phyloP scores from a whole-genome alignment of 2,797 vertebrate species.

The Melanotaenia trifasciata region DNA sequence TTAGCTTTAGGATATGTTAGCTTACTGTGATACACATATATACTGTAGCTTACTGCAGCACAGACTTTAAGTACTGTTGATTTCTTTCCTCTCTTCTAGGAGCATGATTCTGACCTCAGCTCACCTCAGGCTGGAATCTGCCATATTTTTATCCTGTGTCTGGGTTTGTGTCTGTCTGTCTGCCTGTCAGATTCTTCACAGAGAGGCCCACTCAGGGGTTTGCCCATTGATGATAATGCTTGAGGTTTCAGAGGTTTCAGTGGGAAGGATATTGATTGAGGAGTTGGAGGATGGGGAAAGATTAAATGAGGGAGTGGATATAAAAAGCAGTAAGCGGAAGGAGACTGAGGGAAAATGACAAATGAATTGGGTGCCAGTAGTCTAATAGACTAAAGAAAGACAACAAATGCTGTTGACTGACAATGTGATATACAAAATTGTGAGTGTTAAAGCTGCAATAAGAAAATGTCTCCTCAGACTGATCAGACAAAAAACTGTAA shows the following conservation, averaged over 20 bases:
- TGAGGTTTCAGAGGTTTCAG: conserved; percentile 52
- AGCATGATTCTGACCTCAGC: conserved; percentile 41
- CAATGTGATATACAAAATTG: conserved; percentile 1
- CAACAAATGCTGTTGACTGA: conserved; percentile 19
- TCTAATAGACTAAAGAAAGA: conserved; percentile 18
- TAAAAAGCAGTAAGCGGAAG: conserved; percentile 13
- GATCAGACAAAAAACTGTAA: background rate
- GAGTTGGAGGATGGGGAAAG: conserved; percentile 36
- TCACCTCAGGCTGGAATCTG: conserved; percentile 55
- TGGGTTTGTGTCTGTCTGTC: conserved; percentile 36
- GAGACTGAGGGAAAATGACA: conserved; percentile 17
- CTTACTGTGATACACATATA: conserved; percentile 16
- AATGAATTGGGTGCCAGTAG: conserved; percentile 13
- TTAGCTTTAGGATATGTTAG: conserved; percentile 26
- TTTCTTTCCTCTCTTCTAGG: conserved; percentile 23
- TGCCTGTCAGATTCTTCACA: conserved; percentile 56
- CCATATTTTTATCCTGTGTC: conserved; percentile 44
- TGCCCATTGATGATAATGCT: conserved; percentile 55
- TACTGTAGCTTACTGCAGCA: conserved; percentile 10
- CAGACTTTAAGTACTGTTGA: conserved; percentile 25
- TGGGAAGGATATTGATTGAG: conserved; percentile 58
- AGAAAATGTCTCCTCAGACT: conserved; percentile 9
- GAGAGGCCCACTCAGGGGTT: conserved; percentile 50
- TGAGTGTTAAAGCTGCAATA: conserved; percentile 10
- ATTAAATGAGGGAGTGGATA: conserved; percentile 3